Percentiles rank a stretch among this genome's conserved stretches.
These are phyloP conservation scores for Tuta absoluta DNA, from an alignment of 2,888 invertebrate genomes.

Conservation along the genomic window DNA sequence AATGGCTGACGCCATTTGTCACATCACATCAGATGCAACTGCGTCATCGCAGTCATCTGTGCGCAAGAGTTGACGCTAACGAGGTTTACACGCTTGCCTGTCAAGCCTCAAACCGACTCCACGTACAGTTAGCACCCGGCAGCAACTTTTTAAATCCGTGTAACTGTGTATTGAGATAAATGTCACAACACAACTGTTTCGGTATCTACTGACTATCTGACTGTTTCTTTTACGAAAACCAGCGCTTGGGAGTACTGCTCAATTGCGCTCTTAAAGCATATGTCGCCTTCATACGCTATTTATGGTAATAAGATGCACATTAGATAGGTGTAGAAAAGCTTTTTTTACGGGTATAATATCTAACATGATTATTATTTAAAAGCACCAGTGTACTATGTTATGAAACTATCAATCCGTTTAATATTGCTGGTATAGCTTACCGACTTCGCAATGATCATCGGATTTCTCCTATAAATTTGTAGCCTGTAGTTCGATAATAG, in stretches of 20 bases:
- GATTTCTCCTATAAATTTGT: too few relatives aligned
- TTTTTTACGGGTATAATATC: too few relatives aligned
- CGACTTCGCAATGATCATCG: too few relatives aligned
- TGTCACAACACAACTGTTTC: too few relatives aligned
- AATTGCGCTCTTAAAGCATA: background rate
- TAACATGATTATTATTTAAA: too few relatives aligned
- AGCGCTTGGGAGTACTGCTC: background rate
- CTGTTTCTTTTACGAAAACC: background rate
- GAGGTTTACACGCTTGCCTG: conserved; percentile 10
- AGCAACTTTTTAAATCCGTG: background rate
- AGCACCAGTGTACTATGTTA: too few relatives aligned
- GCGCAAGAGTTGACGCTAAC: conserved; percentile 4
- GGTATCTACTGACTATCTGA: background rate
- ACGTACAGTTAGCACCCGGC: background rate
- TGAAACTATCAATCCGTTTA: too few relatives aligned
- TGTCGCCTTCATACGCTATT: background rate
- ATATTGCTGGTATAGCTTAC: too few relatives aligned
- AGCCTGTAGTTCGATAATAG: too few relatives aligned
- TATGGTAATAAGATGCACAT: background rate
- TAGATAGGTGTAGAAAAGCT: too few relatives aligned
- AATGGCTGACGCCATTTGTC: background rate
- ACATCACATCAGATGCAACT: background rate
- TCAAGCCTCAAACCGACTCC: background rate
- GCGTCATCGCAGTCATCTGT: background rate
- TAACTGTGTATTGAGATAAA: conserved; percentile 7